Evolutionary conservation across 2,888 invertebrate species (phyloP).

Genomic region (Podotricha telesiphe): DNA sequence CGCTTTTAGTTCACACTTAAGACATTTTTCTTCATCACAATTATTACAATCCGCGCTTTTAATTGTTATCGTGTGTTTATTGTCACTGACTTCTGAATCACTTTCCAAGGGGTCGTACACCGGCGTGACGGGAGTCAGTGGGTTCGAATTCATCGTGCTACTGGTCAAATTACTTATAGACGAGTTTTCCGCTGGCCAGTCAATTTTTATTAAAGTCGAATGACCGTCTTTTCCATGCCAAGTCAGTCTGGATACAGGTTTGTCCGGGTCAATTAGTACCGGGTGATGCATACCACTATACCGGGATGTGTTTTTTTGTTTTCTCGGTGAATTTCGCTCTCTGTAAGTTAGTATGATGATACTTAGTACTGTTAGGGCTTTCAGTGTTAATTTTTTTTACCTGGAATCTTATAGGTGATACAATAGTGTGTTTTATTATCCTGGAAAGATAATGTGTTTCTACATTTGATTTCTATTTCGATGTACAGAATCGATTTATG

Average conservation of each 20-base stretch:
- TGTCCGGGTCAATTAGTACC: constrained; percentile 52
- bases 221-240: constrained; percentile 79
- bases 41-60: constrained; percentile 62
- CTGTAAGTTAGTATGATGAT: constrained; percentile 57
- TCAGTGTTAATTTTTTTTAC: constrained; percentile 40
- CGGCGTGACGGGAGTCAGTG: constrained; percentile 68
- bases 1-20: constrained; percentile 74
- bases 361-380: constrained; percentile 36
- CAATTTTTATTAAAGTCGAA: constrained; percentile 75
- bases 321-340: constrained; percentile 76
- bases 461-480: constrained; percentile 1
- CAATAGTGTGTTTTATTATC: constrained; percentile 45
- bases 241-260: constrained; percentile 57
- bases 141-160: constrained; percentile 68
- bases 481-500: not conserved
- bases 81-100: constrained; percentile 74
- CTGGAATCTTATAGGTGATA: constrained; percentile 40
- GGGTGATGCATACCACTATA: constrained; percentile 71
- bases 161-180: constrained; percentile 63
- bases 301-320: constrained; percentile 61
- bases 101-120: constrained; percentile 74
- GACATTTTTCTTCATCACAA: constrained; percentile 68
- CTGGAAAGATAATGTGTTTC: constrained; percentile 40
- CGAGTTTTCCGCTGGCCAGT: constrained; percentile 71
- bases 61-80: constrained; percentile 71